Base-by-base conservation (phyloP, 92 coral and sea anemone species). In the Phenganax stokvisi region DNA sequence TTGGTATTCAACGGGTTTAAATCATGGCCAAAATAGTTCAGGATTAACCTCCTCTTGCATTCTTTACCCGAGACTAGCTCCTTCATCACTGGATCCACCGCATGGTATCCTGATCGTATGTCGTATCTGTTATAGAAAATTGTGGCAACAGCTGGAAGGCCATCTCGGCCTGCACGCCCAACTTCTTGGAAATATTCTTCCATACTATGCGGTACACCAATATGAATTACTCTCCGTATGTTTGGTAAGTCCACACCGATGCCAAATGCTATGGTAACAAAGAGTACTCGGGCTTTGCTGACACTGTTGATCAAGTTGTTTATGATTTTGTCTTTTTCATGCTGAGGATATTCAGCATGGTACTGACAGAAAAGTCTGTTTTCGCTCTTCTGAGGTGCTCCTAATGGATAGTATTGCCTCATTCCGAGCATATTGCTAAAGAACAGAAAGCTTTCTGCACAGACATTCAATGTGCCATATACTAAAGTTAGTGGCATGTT, bases 261-360 rank as follows among this genome's bases (percentile, higher is more conserved):
- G 25, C 90, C 91, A 86, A 90, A 88, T 54, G 91, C 94, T 15
- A 84, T 84, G 68, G 91, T 88, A 12, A 83, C 89, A 84, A 90
- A 90, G 9, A 88, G 29, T 15, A 66, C 44, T 25, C 59, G 25
- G 25, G 80, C 80, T 74, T 87, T 89, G 16, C 80, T 76, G 15
- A 16, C 60, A 8, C 79, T 76, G 37, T 28, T 51, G 5, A 79
- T 61, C 9, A 84, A 68, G n/a, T 75, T 87, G 10, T 61, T 51
- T 12, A 87, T 70, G 55, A 89, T 80, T 25, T 87, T 54, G 12
- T 84, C 87, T 51, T 76, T 54, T 56, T 89, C 88, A 76, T 85
- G 72, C 51, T 29, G 31, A 28, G 93, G 91, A 69, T 86, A 90
- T 51, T 88, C 25, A 20, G 25, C 25, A 20, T 20, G 25, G 25